Evolutionary conservation across 2,797 vertebrate species (phyloP).

Genomic region (Acrossocheilus fasciatus): DNA sequence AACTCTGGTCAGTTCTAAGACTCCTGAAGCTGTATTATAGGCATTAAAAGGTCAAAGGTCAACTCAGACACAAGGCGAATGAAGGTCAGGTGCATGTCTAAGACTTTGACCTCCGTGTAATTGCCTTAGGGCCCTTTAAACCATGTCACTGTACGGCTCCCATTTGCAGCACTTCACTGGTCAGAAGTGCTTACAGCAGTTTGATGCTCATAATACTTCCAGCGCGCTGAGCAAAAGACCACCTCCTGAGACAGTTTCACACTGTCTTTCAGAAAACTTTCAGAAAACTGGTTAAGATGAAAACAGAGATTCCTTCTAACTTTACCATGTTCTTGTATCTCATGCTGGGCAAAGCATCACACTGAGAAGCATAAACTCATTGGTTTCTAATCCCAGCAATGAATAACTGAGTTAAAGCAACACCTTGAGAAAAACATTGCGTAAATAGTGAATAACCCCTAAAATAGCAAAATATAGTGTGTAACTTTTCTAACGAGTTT

Average conservation of each 20-base stretch:
- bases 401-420: not conserved
- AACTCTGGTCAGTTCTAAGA: conserved; percentile 26
- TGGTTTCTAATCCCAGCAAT: not conserved
- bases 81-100: conserved; percentile 45
- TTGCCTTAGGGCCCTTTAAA: conserved; percentile 43
- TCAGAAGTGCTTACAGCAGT: conserved; percentile 34
- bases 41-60: conserved; percentile 30
- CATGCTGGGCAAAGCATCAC: not conserved
- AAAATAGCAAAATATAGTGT: not conserved
- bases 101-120: conserved; percentile 43
- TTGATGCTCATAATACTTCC: conserved; percentile 21
- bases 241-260: conserved; percentile 23
- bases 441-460: not conserved
- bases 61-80: conserved; percentile 4
- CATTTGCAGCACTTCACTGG: conserved; percentile 10
- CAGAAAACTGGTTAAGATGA: not conserved
- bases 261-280: conserved; percentile 9
- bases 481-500: not conserved
- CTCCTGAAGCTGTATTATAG: conserved; percentile 1
- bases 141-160: not conserved
- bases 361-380: not conserved
- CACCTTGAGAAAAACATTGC: not conserved
- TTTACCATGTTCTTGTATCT: not conserved
- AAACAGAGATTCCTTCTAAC: not conserved
- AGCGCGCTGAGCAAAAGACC: conserved; percentile 1